Evolutionary conservation across 2,113 vertebrate species (phyloP), one percentile per base, ranked within the genome.

Genomic region (Sphaerodactylus townsendi): DNA sequence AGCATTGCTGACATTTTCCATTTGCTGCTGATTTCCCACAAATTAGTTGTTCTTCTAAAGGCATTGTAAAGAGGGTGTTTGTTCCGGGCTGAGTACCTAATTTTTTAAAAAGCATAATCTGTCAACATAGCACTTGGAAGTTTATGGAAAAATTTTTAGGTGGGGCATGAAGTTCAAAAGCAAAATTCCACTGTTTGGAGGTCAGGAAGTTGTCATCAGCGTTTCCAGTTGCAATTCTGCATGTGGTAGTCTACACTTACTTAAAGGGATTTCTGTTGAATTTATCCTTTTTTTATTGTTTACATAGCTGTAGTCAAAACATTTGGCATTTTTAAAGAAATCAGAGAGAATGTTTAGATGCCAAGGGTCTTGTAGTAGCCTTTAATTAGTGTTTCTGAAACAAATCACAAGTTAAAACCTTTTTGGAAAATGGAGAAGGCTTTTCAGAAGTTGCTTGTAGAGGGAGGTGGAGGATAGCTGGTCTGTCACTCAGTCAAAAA

Each of bases 161-260:
- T 94, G 93, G 95, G 92, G 86, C 88, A 73, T 72, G 44, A 81
- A 92, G 85, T 85, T 85, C 81, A 92, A 93, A 92, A 91, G 88
- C 86, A 94, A 90, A 28, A 90, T 87, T 94, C 91, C 80, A 77
- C 33, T 81, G 82, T 64, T n/a, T 91, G 90, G 48, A 83, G 64
- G 50, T 53, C 88, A 82, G 88, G 88, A 94, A 92, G 84, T 65
- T 89, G 48, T 14, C 1, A 75, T 96, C 90, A 94, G 68, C 89
- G 95, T 96, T 96, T 95, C 95, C 93, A 93, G 84, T 89, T 95
- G 92, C 83, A 90, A 44, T 76, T 89, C 64, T 66, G 79, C 85
- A 75, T 90, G 66, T 50, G 28, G 76, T 81, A 77, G 37, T 88
- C 76, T 69, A 41, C 13, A 53, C 35, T 87, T 76, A 79, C 33